phyloP scores from a whole-genome alignment of 2,113 vertebrate genomes.

The Danio rerio region GRCz12tu NC_133182.1:43801501-43802000 shows the following conservation, averaged over 20 bases:
- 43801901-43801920: no score
- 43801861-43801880: no score
- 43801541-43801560: background rate
- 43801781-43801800: no score
- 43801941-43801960: no score
- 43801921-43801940: no score
- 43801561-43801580: background rate
- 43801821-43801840: no score
- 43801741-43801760: background rate
- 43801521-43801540: background rate
- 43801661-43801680: background rate
- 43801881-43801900: no score
- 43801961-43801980: no score
- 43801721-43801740: slow-evolving; percentile 3
- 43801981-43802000: no score
- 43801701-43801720: background rate
- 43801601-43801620: background rate
- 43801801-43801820: no score
- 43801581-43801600: slow-evolving; percentile 1
- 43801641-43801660: slow-evolving; percentile 15
- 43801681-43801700: background rate
- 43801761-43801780: no score
- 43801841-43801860: no score
- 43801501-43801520: background rate
- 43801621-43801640: slow-evolving; percentile 13